phyloP scores from a whole-genome alignment of 1,140 invertebrate species.

The Drosophila miranda region DNA sequence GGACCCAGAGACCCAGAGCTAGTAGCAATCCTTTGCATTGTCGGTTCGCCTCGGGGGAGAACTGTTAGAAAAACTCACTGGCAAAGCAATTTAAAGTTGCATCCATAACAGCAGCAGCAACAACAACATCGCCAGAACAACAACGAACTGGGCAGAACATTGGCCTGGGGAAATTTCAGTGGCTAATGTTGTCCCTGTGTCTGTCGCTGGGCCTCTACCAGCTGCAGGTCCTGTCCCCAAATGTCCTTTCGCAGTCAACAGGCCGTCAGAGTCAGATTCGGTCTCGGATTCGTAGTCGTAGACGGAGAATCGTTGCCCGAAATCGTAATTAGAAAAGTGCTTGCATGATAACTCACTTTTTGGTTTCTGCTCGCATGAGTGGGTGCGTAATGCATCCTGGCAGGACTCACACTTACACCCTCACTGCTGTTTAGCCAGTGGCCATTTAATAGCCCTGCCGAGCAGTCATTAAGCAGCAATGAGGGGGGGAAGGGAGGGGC shows the following conservation, averaged over 20 bases:
- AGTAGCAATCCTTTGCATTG: constrained; percentile 69
- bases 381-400: constrained; percentile 12
- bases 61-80: constrained; percentile 69
- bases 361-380: constrained; percentile 13
- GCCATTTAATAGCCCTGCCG: constrained; percentile 59
- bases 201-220: background rate
- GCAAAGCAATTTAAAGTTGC: constrained; percentile 78
- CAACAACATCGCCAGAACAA: constrained; percentile 18
- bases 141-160: constrained; percentile 37
- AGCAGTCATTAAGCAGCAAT: constrained; percentile 50
- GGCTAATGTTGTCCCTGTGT: constrained; percentile 57
- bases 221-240: constrained; percentile 6
- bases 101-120: constrained; percentile 50
- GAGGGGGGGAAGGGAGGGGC: background rate
- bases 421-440: background rate
- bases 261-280: constrained; percentile 49
- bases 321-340: constrained; percentile 78
- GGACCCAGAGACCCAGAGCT: constrained; percentile 5
- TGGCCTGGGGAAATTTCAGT: constrained; percentile 74
- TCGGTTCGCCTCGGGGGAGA: constrained; percentile 37
- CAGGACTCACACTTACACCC: background rate
- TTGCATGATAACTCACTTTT: constrained; percentile 75
- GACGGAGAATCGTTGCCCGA: constrained; percentile 33
- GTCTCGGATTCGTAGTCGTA: constrained; percentile 7
- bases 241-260: constrained; percentile 52